Evolutionary conservation across 2,113 vertebrate species (phyloP), one percentile per base, ranked within the genome.

Genomic region (Paralichthys olivaceus): DNA sequence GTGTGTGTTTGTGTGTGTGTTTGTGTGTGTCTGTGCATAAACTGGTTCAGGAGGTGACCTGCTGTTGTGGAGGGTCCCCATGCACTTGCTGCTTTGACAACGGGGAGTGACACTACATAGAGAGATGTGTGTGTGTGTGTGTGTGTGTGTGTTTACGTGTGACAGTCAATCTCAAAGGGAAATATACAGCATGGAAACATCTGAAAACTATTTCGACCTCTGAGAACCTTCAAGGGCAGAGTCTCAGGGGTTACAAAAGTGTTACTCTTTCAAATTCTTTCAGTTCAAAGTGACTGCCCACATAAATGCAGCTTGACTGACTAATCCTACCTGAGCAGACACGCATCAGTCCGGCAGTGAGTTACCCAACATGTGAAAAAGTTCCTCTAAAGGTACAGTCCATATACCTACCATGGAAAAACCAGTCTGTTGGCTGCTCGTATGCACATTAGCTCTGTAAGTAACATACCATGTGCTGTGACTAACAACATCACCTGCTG

Each of bases 81-180:
- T 61, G 67, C 45, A 65, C 43, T 13, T 43, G 19, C 34, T 83
- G 62, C 74, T 76, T 69, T n/a, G 62, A 81, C 49, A 75, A 70
- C 74, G 75, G 53, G 56, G 43, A 28, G 61, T 64, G 66, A 74
- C 56, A 71, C 34, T n/a, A 56, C 15, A 23, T n/a, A 13, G 59
- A 14, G 47, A 70, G 23, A 60, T 54, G 51, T 26, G 43, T 53
- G 43, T 32, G n/a, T 54, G 51, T 26, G 43, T 53, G 43, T 32
- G n/a, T 54, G 67, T 37, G 58, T 51, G 43, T 34, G 53, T 55
- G 28, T 40, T 40, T 26, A 20, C 13, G 17, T 49, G 19, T 49
- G 47, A 49, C 20, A 19, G 20, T 4, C 1, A 19, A 49, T 51
- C 47, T 19, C 2, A 2, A 51, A 45, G 20, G 7, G 20, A 45